These are phyloP conservation scores for Clostera curtula DNA, from an alignment of 2,888 invertebrate genomes.

Conservation along the genomic window DNA sequence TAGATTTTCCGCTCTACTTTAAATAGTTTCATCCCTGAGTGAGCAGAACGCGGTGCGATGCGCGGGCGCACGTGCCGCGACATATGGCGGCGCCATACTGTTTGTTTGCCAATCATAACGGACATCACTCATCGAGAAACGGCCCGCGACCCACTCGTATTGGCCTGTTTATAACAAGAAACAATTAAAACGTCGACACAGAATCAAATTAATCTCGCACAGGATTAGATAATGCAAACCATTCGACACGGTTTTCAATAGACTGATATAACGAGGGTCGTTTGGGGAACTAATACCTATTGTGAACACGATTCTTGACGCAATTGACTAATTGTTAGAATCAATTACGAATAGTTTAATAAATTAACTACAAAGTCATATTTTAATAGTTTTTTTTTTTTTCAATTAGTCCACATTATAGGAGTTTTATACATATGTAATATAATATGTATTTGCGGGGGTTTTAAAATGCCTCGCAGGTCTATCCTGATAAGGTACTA, in stretches of 20 bases:
- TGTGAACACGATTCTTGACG: no score
- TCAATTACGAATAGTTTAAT: no score
- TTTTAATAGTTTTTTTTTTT: no score
- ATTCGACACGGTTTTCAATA: constrained; percentile 51
- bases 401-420: no score
- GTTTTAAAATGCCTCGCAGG: no score
- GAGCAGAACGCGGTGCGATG: constrained; percentile 62
- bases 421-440: no score
- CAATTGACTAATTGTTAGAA: no score
- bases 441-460: no score
- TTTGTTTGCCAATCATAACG: constrained; percentile 76
- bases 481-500: no score
- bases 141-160: constrained; percentile 62
- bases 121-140: constrained; percentile 75
- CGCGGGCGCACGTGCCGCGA: constrained; percentile 71
- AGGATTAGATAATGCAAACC: constrained; percentile 27
- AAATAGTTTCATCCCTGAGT: constrained; percentile 66
- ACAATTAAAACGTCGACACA: constrained; percentile 59
- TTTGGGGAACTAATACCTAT: no score
- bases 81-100: constrained; percentile 73
- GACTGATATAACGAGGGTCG: constrained; percentile 15
- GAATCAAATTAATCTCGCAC: no score
- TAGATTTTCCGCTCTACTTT: constrained; percentile 18
- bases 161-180: constrained; percentile 67
- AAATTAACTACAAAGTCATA: no score